Conservation (phyloP, 30 jellyfish, hydroid and myxozoan genomes). For the Euphysa ruthae region DNA sequence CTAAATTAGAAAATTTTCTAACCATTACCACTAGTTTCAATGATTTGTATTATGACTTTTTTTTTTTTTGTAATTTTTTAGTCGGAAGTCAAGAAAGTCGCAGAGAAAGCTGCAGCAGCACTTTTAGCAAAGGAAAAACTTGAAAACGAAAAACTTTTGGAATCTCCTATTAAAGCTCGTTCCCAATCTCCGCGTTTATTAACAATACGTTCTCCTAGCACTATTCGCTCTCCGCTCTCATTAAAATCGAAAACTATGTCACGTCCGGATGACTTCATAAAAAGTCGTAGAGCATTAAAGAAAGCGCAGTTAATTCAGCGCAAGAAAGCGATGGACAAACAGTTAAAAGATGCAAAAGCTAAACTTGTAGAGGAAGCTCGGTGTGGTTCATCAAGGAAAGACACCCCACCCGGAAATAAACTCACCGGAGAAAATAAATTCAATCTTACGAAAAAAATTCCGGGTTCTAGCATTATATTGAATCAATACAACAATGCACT, state of each 20-base stretch:
- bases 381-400: constrained; percentile 21
- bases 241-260: background rate
- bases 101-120: constrained; percentile 12
- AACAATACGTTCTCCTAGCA: background rate
- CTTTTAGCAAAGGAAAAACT: background rate
- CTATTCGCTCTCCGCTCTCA: constrained; percentile 20
- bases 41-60: background rate
- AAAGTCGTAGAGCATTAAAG: constrained; percentile 76
- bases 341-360: constrained; percentile 66
- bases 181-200: constrained; percentile 1
- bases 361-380: constrained; percentile 56
- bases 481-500: background rate
- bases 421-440: too few relatives aligned
- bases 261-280: constrained; percentile 13
- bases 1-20: too few relatives aligned
- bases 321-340: constrained; percentile 54
- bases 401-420: too few relatives aligned
- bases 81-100: constrained; percentile 17
- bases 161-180: constrained; percentile 1
- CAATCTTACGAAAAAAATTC: background rate
- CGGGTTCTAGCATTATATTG: background rate
- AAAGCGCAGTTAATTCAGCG: constrained; percentile 80
- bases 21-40: too few relatives aligned
- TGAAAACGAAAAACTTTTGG: background rate
- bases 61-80: background rate